phyloP scores from a whole-genome alignment of 2,113 vertebrate genomes.

The Labeo catla region DNA sequence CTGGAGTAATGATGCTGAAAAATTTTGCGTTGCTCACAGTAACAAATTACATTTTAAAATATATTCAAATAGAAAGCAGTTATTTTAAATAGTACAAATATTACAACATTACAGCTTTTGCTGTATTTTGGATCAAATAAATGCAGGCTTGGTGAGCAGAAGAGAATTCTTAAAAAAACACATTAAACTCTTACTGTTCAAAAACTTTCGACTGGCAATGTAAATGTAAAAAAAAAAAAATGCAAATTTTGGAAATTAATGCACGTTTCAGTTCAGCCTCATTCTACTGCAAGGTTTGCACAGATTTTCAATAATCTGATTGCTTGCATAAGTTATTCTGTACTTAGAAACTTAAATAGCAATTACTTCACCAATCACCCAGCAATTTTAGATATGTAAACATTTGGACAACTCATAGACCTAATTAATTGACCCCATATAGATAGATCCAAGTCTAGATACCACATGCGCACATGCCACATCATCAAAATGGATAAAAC shows the following conservation, averaged over 20 bases:
- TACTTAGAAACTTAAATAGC: neutral
- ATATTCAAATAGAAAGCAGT: too few relatives aligned
- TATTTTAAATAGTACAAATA: too few relatives aligned
- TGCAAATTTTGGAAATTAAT: neutral
- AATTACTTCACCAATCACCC: neutral
- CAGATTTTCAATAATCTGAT: neutral
- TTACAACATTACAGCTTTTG: too few relatives aligned
- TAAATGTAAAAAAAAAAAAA: too few relatives aligned
- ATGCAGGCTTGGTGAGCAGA: too few relatives aligned
- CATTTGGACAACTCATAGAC: neutral
- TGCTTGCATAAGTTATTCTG: neutral
- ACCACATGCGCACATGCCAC: conserved; percentile 20
- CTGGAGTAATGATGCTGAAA: too few relatives aligned
- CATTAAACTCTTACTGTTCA: too few relatives aligned
- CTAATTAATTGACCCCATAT: neutral
- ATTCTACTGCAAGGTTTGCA: neutral
- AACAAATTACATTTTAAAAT: too few relatives aligned
- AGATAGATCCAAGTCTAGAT: neutral
- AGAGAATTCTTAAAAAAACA: too few relatives aligned
- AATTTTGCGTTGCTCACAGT: too few relatives aligned
- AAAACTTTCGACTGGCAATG: too few relatives aligned
- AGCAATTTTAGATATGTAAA: neutral
- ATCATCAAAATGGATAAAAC: neutral
- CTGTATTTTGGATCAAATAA: too few relatives aligned
- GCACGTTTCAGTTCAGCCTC: neutral